Conservation (phyloP, 2,888 invertebrate genomes). For the Plusia festucae region DNA sequence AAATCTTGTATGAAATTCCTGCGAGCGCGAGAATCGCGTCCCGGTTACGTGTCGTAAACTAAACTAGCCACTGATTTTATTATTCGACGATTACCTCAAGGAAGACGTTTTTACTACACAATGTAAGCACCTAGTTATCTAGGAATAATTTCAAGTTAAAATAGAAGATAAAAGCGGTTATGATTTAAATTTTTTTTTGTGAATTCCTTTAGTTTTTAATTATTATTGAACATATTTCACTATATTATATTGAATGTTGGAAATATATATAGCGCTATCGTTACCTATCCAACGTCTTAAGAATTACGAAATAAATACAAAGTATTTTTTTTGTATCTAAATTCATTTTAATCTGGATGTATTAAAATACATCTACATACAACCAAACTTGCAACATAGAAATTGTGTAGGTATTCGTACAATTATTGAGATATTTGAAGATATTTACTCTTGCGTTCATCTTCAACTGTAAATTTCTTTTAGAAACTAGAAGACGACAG, state of each 20-base stretch:
- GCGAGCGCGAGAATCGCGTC: constrained; percentile 72
- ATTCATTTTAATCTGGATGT: neutral
- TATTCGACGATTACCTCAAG: constrained; percentile 1
- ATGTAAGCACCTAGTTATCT: neutral
- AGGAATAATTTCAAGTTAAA: no score
- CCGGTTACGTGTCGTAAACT: constrained; percentile 72
- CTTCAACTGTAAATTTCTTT: constrained; percentile 57
- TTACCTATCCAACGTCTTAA: no score
- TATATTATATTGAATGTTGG: no score
- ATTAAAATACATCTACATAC: neutral
- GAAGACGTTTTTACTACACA: neutral
- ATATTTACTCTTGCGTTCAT: constrained; percentile 50
- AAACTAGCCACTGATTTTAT: constrained; percentile 41
- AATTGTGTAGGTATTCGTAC: neutral
- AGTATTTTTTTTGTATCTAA: no score
- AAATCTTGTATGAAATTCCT: constrained; percentile 77
- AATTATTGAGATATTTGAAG: constrained; percentile 5
- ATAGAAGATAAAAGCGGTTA: no score
- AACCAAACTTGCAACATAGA: neutral
- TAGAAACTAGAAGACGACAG: constrained; percentile 73
- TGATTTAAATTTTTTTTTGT: no score
- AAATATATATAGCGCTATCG: no score
- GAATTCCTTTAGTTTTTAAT: no score
- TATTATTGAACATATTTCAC: no score
- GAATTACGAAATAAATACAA: no score